Conservation (phyloP, 2,888 invertebrate species). For the Drosophila macrospina region DNA sequence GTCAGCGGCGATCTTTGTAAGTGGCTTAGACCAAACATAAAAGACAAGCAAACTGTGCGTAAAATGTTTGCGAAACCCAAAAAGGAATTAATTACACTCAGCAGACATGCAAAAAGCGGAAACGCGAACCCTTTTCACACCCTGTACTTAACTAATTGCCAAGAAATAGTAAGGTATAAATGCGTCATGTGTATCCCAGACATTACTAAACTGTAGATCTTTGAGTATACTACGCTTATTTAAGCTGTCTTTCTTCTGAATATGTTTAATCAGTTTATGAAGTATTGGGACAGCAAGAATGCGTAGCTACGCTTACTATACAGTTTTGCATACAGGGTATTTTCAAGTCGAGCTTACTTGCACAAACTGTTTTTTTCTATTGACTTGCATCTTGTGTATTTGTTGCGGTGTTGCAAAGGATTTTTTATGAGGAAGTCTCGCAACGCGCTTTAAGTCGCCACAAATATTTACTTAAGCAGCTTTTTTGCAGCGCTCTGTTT, state of each 20-base stretch:
- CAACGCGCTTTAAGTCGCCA: slow-evolving; percentile 54
- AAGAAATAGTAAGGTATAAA: not conserved
- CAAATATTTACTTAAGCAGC: slow-evolving; percentile 65
- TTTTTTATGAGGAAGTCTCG: slow-evolving; percentile 33
- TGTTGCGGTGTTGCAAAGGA: slow-evolving; percentile 14
- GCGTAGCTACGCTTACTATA: not conserved
- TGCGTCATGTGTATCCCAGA: not conserved
- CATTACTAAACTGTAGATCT: not conserved
- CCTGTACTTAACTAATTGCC: slow-evolving; percentile 1
- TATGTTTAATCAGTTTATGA: not conserved
- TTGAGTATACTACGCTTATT: not conserved
- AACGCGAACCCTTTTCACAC: slow-evolving; percentile 40
- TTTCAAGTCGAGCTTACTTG: not conserved
- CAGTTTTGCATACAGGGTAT: not conserved
- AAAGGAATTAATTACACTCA: slow-evolving; percentile 81
- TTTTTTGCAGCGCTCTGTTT: slow-evolving; percentile 46
- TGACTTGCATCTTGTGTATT: slow-evolving; percentile 39
- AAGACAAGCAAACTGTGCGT: slow-evolving; percentile 80
- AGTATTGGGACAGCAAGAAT: not conserved
- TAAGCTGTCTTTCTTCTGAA: not conserved
- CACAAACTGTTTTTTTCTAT: not conserved
- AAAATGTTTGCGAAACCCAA: slow-evolving; percentile 77
- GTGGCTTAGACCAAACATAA: slow-evolving; percentile 72
- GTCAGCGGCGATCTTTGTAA: slow-evolving; percentile 72
- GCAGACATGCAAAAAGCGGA: slow-evolving; percentile 36